Conservation (phyloP, 2,113 vertebrate genomes). For the human region DNA sequence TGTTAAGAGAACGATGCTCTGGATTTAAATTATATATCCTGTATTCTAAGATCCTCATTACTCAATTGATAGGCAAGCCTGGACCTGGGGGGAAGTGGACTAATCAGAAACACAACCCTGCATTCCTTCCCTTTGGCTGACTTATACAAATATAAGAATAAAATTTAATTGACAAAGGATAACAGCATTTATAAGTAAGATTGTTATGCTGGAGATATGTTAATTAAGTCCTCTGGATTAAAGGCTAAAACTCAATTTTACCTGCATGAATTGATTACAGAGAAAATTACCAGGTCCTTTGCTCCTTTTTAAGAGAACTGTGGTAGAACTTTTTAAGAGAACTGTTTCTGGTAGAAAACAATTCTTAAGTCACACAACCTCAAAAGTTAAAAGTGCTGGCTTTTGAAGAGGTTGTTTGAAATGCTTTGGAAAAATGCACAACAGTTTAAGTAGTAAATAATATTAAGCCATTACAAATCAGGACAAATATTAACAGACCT, state of each 20-base stretch:
- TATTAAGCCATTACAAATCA: slow-evolving; percentile 16
- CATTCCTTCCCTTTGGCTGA: neutral
- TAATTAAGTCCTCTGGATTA: neutral
- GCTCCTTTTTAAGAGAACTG: neutral
- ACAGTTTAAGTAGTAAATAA: neutral
- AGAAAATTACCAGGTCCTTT: neutral
- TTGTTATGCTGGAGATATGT: neutral
- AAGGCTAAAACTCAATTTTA: slow-evolving; percentile 14
- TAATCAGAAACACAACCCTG: neutral
- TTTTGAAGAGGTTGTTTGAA: neutral
- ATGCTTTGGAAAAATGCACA: neutral
- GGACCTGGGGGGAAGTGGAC: neutral
- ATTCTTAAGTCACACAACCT: neutral
- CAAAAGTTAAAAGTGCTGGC: neutral
- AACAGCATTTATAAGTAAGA: neutral
- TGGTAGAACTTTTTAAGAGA: neutral
- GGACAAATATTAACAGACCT: neutral
- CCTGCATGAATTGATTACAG: neutral
- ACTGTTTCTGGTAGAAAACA: neutral
- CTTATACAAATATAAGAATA: neutral
- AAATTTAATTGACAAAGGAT: neutral
- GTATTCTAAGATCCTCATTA: neutral
- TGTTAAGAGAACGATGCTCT: neutral
- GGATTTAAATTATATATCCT: slow-evolving; percentile 16
- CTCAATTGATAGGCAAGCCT: neutral